A percentile compares a stretch with the other conserved stretches of the same genome.
Conservation (phyloP, 2,113 vertebrate genomes). For the Atrichornis clamosus region DNA sequence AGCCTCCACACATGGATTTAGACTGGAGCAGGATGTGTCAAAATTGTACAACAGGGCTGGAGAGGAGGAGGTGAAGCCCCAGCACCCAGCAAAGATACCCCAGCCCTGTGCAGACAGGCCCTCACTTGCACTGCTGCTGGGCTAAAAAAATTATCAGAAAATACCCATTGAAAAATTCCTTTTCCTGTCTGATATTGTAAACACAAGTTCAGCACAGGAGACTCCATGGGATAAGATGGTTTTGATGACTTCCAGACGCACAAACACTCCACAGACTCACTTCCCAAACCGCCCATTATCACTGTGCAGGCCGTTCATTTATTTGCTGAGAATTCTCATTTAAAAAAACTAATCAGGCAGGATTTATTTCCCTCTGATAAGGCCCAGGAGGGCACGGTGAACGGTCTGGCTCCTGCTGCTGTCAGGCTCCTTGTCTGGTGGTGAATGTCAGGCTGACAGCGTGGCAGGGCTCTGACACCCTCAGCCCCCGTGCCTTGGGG, state of each 20-base stretch:
- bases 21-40: not conserved
- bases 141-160: not conserved
- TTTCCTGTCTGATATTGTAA: not conserved
- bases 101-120: not conserved
- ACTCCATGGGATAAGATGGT: not conserved
- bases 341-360: not conserved
- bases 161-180: not conserved
- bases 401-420: not conserved
- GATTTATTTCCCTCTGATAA: conserved; percentile 34
- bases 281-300: conserved; percentile 29
- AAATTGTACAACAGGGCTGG: not conserved
- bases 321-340: conserved; percentile 33
- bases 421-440: not conserved
- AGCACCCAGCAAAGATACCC: not conserved
- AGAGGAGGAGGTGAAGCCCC: not conserved
- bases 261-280: not conserved
- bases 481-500: not conserved
- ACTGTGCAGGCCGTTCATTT: conserved; percentile 4
- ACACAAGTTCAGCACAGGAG: conserved; percentile 14
- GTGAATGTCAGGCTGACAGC: not conserved
- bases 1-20: not conserved
- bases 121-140: not conserved
- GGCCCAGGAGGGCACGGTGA: conserved; percentile 19
- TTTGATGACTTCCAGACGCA: conserved; percentile 53
- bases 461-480: not conserved